A percentile compares a stretch with the other conserved stretches of the same genome.
Evolutionary conservation across 2,797 vertebrate species (phyloP).

Genomic region (Carcharodon carcharias): DNA sequence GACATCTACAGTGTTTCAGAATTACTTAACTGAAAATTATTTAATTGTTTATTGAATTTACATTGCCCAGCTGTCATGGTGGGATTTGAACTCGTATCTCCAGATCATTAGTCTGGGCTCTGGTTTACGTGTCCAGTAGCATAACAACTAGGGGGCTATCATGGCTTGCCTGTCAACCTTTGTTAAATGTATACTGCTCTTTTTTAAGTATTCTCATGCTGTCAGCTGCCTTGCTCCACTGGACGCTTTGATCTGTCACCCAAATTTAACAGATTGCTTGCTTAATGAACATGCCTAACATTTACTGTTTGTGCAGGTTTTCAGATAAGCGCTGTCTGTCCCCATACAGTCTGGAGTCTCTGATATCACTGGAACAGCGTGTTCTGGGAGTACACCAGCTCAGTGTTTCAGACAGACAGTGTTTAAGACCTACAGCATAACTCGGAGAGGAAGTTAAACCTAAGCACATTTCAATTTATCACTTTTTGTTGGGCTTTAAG

Average conservation of each 20-base stretch:
- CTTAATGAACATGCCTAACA: neutral
- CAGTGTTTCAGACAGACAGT: neutral
- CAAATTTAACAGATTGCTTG: neutral
- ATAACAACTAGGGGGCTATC: too few species aligned
- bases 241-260: neutral
- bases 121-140: too few species aligned
- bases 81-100: too few species aligned
- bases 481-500: neutral
- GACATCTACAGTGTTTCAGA: too few species aligned
- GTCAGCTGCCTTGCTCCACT: neutral
- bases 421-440: neutral
- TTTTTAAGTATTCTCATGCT: neutral
- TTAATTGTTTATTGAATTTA: too few species aligned
- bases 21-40: too few species aligned
- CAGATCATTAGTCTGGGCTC: too few species aligned
- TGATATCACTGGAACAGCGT: neutral
- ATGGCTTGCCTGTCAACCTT: too few species aligned
- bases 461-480: neutral
- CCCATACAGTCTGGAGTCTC: neutral
- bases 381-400: neutral
- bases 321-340: neutral
- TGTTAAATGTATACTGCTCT: neutral
- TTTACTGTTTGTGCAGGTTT: neutral
- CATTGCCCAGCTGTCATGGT: too few species aligned
- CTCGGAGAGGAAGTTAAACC: neutral